Evolutionary conservation across 1,140 invertebrate species (phyloP), one percentile per base, ranked within the genome.

Genomic region (Nasonia giraulti): DNA sequence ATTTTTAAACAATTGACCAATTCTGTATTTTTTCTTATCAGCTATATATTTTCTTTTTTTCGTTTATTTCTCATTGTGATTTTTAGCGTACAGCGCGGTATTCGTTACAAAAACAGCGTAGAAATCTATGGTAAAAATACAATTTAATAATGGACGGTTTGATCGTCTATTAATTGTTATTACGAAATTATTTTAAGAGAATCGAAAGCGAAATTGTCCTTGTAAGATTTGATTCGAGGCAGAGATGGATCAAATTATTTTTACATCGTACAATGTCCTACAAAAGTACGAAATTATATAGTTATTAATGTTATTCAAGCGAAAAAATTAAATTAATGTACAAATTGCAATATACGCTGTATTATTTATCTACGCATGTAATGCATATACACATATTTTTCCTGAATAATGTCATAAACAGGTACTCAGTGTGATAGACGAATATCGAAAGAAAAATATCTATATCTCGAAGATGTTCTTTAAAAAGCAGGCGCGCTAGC

Each of bases 1-100:
- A 86, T 40, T 86, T 82, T 84, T 84, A 81, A 86, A 81, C 76
- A 37, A 82, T 66, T 82, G 74, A 82, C 79, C 79, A 81, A 85
- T 31, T 85, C 27, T 75, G 47, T 77, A 69, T 69, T 40, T 80
- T 62, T 75, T 80, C 11, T 62, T 55, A 40, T 75, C 31, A 27
- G 27, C 31, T 5, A 4, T 44, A 37, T 47, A 33, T 10, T 62
- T 17, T 50, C 8, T 68, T 44, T 44, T 44, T 73, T 80, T 80
- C 31, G 75, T 44, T 74, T 2, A 68, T 82, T 68, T 40, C 40
- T 17, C 6, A 62, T 79, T 74, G 20, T 40, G 69, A 80, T 73
- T 84, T 78, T 71, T 79, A 79, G 68, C 3, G 14, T 83, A 20
- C 1, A 83, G 14, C 12, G 33, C 71, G 12, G 23, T 83, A 77